These are phyloP conservation scores for Lasioglossum calceatum DNA, from an alignment of 2,888 invertebrate species.

Conservation along the genomic window DNA sequence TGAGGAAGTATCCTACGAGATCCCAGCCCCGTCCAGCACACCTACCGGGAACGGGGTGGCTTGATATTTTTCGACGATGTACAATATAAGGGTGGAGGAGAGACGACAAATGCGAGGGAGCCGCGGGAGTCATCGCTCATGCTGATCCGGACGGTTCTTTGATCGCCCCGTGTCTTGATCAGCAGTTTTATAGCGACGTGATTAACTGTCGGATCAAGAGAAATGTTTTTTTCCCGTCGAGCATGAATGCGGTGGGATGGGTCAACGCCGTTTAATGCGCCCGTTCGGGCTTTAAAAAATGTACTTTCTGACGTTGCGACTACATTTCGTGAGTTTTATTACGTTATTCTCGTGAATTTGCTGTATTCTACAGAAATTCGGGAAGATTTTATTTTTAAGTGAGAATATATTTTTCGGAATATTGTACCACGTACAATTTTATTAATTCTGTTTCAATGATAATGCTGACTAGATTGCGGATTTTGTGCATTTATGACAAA, in stretches of 20 bases:
- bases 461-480: background rate
- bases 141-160: constrained; percentile 44
- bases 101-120: constrained; percentile 60
- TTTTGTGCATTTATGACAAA: too few species aligned
- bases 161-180: constrained; percentile 47
- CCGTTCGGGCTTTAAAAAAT: background rate
- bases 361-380: background rate
- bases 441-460: background rate
- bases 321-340: background rate
- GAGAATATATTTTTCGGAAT: background rate
- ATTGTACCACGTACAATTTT: background rate
- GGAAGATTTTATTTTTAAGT: background rate
- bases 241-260: background rate
- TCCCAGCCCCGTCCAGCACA: constrained; percentile 3
- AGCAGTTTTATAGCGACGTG: constrained; percentile 47
- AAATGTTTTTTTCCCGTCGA: background rate
- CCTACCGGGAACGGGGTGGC: constrained; percentile 11
- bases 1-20: constrained; percentile 70
- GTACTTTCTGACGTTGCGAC: background rate
- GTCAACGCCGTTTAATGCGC: background rate
- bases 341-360: background rate
- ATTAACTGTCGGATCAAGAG: constrained; percentile 49
- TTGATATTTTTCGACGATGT: constrained; percentile 67
- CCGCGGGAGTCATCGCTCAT: constrained; percentile 65
- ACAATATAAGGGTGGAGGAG: constrained; percentile 43